Conservation (phyloP, 2,797 vertebrate species). For the Allobates femoralis region DNA sequence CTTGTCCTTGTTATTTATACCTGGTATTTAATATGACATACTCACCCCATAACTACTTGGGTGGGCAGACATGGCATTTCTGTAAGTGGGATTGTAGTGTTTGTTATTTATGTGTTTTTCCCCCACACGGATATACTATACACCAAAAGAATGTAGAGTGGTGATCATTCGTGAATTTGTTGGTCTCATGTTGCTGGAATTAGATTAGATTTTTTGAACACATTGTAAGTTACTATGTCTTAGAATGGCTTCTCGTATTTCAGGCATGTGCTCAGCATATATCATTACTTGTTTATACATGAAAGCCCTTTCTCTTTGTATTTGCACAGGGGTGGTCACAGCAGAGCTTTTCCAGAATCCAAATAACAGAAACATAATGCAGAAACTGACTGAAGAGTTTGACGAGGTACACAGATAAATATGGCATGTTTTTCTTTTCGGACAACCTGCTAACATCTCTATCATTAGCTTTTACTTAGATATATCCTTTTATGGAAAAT, state of each 20-base stretch:
- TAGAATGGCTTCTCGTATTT: not conserved
- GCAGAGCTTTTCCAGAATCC: conserved; percentile 91
- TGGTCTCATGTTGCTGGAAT: not conserved
- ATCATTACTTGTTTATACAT: not conserved
- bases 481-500: not conserved
- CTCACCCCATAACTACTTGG: not conserved
- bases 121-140: not conserved
- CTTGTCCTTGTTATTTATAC: not conserved
- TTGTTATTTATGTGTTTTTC: not conserved
- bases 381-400: conserved; percentile 88
- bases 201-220: not conserved
- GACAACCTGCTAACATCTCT: too few relatives aligned
- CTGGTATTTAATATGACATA: not conserved
- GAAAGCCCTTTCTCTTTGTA: conserved; percentile 24
- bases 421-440: not conserved
- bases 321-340: conserved; percentile 84
- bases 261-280: not conserved
- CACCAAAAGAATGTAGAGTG: not conserved
- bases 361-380: conserved; percentile 80
- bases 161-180: not conserved
- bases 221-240: not conserved
- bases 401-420: conserved; percentile 80
- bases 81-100: not conserved
- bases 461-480: too few relatives aligned
- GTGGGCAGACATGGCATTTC: conserved; percentile 19